Conservation (phyloP, 2,888 invertebrate genomes). For the Hoplodrina ambigua region DNA sequence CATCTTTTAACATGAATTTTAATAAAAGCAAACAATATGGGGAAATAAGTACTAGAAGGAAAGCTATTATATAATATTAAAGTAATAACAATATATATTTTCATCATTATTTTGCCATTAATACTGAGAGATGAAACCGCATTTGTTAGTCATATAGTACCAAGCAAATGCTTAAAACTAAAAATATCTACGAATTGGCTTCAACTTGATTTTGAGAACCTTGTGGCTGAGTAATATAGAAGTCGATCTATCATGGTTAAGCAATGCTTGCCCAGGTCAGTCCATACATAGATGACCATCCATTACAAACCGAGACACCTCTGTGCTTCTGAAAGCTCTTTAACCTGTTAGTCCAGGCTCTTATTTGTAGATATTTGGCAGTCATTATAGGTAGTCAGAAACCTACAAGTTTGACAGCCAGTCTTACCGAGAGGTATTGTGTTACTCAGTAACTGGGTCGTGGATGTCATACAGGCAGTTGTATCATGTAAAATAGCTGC, state of each 20-base stretch:
- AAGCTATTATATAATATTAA: slow-evolving; percentile 6
- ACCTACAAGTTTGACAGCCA: no score
- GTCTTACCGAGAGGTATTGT: no score
- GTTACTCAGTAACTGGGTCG: no score
- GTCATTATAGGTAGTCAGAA: no score
- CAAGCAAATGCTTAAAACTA: background rate
- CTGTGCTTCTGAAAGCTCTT: background rate
- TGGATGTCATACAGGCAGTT: no score
- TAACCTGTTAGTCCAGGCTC: background rate
- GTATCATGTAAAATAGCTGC: no score
- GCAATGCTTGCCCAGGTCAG: background rate
- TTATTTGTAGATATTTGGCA: no score
- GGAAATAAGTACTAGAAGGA: slow-evolving; percentile 37
- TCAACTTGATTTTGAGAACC: background rate
- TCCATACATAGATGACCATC: background rate
- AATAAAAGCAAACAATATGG: slow-evolving; percentile 17
- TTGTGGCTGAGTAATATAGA: background rate
- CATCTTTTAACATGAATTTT: background rate
- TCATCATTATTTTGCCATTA: background rate
- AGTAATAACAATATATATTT: background rate
- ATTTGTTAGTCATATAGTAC: background rate
- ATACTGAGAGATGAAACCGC: background rate
- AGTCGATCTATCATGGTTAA: background rate
- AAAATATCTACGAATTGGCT: background rate
- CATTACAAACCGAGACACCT: background rate